Percentiles rank a stretch among this genome's conserved stretches.
Evolutionary conservation across 1,140 invertebrate genomes (phyloP).

Genomic region (Ceratina australensis): DNA sequence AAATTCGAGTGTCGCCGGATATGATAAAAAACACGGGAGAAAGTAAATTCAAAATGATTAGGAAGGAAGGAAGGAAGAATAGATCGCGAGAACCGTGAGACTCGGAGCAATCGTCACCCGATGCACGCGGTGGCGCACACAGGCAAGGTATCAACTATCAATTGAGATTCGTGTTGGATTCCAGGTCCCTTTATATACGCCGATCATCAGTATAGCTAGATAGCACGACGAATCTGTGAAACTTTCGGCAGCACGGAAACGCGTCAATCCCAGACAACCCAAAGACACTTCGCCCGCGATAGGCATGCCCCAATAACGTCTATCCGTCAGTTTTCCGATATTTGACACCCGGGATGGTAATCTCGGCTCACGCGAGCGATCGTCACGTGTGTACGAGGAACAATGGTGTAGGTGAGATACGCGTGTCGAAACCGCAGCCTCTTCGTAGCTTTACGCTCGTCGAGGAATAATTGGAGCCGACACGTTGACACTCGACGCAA

Average conservation of each 20-base stretch:
- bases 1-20: background rate
- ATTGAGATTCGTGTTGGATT: conserved; percentile 54
- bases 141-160: conserved; percentile 52
- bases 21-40: background rate
- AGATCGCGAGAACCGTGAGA: no score
- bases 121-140: conserved; percentile 13
- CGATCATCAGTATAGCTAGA: conserved; percentile 36
- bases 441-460: background rate
- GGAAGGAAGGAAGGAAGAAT: background rate
- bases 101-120: conserved; percentile 35
- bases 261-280: conserved; percentile 71
- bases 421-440: background rate
- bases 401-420: background rate
- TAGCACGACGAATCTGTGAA: conserved; percentile 46
- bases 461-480: background rate
- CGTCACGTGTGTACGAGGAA: background rate
- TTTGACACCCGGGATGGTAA: background rate
- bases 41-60: background rate
- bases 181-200: conserved; percentile 68
- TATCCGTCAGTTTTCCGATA: conserved; percentile 41
- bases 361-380: conserved; percentile 21
- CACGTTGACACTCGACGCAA: background rate
- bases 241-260: conserved; percentile 66
- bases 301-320: conserved; percentile 70
- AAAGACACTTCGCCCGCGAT: conserved; percentile 39